Percentiles rank a stretch among this genome's conserved stretches.
Evolutionary conservation across 2,797 vertebrate species (phyloP).

Genomic region (Lates japonicus): DNA sequence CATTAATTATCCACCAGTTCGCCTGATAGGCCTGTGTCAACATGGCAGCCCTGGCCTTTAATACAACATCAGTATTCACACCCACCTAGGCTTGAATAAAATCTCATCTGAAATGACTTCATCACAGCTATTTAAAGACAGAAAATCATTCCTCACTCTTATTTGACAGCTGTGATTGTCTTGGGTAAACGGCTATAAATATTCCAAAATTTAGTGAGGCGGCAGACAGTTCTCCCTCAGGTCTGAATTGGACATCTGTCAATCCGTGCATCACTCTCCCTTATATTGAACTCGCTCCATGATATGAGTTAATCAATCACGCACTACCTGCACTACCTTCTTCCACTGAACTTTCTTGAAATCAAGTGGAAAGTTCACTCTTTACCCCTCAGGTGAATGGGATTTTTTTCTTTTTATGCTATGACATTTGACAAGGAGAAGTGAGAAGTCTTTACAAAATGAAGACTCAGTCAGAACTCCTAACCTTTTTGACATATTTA

Average conservation of each 20-base stretch:
- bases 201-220: slow-evolving; percentile 61
- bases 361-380: slow-evolving; percentile 44
- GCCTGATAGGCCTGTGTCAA: slow-evolving; percentile 47
- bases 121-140: slow-evolving; percentile 44
- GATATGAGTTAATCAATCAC: slow-evolving; percentile 40
- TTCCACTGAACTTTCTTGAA: slow-evolving; percentile 45
- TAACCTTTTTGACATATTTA: slow-evolving; percentile 52
- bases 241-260: slow-evolving; percentile 65
- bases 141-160: slow-evolving; percentile 46
- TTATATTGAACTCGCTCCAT: slow-evolving; percentile 5
- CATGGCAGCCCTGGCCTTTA: slow-evolving; percentile 44
- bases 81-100: slow-evolving; percentile 31
- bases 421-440: slow-evolving; percentile 52
- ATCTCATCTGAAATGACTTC: slow-evolving; percentile 60
- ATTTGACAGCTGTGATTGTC: slow-evolving; percentile 47
- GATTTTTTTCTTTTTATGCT: slow-evolving; percentile 3
- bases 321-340: neutral
- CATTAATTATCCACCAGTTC: slow-evolving; percentile 53
- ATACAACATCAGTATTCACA: slow-evolving; percentile 68
- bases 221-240: slow-evolving; percentile 57
- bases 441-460: slow-evolving; percentile 21
- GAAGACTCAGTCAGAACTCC: slow-evolving; percentile 20
- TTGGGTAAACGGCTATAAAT: slow-evolving; percentile 73
- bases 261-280: slow-evolving; percentile 12
- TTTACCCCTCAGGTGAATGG: neutral